phyloP scores from a whole-genome alignment of 1,140 invertebrate species.

The Hestina assimilis region DNA sequence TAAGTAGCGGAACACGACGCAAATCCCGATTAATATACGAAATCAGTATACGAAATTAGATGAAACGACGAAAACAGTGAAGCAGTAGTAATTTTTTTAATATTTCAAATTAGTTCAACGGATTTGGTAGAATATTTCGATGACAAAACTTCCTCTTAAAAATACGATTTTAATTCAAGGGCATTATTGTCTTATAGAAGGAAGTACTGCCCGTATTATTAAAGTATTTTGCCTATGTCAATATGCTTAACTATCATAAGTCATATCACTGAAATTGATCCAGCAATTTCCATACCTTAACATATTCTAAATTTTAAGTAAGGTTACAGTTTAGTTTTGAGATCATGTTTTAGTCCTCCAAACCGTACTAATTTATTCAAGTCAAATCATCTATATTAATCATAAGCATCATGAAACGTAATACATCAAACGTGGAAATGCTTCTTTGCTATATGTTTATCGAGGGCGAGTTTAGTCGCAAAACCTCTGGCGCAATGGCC shows the following conservation, averaged over 20 bases:
- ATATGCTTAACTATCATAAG: neutral
- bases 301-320: neutral
- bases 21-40: too few relatives aligned
- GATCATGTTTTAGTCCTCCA: neutral
- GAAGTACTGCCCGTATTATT: too few relatives aligned
- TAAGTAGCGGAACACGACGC: too few relatives aligned
- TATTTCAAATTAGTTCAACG: too few relatives aligned
- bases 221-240: neutral
- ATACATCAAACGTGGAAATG: slow-evolving; percentile 50
- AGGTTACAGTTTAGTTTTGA: too few relatives aligned
- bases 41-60: too few relatives aligned
- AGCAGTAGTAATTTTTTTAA: too few relatives aligned
- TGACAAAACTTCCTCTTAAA: too few relatives aligned
- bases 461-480: slow-evolving; percentile 58
- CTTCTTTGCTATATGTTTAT: slow-evolving; percentile 67
- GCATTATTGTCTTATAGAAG: too few relatives aligned
- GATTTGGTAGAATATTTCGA: too few relatives aligned
- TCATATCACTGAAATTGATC: neutral
- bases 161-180: too few relatives aligned
- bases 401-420: neutral
- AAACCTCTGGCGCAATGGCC: slow-evolving; percentile 60
- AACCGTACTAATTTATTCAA: neutral
- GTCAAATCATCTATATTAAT: neutral
- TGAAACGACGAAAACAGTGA: too few relatives aligned
- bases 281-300: neutral